phyloP scores from a whole-genome alignment of 2,888 invertebrate genomes.

The Scrobipalpa costella region DNA sequence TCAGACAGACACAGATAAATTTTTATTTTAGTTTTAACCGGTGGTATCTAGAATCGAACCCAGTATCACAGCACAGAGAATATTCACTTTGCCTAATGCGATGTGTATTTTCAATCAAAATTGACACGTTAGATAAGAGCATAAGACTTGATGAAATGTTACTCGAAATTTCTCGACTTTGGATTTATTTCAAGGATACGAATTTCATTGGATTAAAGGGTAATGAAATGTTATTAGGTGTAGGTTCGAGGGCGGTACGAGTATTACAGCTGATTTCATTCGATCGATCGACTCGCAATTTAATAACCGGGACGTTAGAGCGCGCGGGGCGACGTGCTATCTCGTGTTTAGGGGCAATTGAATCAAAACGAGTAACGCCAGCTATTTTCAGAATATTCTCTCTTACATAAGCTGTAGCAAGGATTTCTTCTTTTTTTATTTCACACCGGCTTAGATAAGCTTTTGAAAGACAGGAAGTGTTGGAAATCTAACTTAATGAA shows the following conservation, averaged over 20 bases:
- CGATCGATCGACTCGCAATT: conserved; percentile 11
- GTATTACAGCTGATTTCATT: conserved; percentile 13
- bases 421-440: background rate
- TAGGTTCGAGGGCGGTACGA: background rate
- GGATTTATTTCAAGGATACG: conserved; percentile 3
- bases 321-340: background rate
- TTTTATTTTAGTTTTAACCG: no score
- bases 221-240: conserved; percentile 7
- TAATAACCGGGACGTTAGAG: conserved; percentile 10
- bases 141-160: no score
- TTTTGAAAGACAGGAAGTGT: no score
- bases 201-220: conserved; percentile 12
- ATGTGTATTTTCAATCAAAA: background rate
- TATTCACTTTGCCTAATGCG: no score
- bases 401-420: background rate
- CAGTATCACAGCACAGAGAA: no score
- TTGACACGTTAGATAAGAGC: background rate
- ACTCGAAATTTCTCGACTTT: background rate
- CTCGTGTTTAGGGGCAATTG: conserved; percentile 17
- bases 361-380: conserved; percentile 1
- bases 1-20: no score
- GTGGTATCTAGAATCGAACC: no score
- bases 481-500: no score
- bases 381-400: conserved; percentile 1
- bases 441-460: background rate